Conservation (phyloP, 2,797 vertebrate genomes). For the Vipera ursinii region DNA sequence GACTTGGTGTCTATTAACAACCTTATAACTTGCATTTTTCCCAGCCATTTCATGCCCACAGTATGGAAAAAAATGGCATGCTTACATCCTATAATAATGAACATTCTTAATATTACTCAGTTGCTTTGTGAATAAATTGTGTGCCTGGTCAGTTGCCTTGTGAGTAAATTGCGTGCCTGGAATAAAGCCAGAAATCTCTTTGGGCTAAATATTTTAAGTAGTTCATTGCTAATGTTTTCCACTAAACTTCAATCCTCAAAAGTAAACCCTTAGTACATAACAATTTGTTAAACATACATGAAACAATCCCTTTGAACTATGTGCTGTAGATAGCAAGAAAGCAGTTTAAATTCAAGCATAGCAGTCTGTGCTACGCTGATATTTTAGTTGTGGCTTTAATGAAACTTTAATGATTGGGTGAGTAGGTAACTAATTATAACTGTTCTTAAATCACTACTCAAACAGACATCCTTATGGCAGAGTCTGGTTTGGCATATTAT, state of each 20-base stretch:
- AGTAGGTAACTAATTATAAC: background rate
- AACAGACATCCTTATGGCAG: conserved; percentile 9
- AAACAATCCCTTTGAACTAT: conserved; percentile 2
- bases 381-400: background rate
- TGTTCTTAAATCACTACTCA: background rate
- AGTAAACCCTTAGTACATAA: background rate
- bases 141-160: conserved; percentile 14
- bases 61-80: conserved; percentile 24
- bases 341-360: conserved; percentile 10
- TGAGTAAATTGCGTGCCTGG: conserved; percentile 9
- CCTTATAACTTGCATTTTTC: background rate
- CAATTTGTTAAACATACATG: background rate
- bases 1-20: conserved; percentile 37
- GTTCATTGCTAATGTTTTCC: conserved; percentile 9
- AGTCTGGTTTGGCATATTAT: background rate
- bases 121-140: conserved; percentile 10
- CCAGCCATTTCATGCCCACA: background rate
- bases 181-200: conserved; percentile 8
- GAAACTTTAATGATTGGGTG: conserved; percentile 9
- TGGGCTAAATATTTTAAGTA: conserved; percentile 11
- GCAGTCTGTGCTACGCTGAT: background rate
- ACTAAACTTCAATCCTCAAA: conserved; percentile 2
- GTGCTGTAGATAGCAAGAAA: background rate
- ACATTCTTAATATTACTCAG: conserved; percentile 14
- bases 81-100: conserved; percentile 16